Conservation (phyloP, 1,140 invertebrate genomes). For the Dryas iulia region DNA sequence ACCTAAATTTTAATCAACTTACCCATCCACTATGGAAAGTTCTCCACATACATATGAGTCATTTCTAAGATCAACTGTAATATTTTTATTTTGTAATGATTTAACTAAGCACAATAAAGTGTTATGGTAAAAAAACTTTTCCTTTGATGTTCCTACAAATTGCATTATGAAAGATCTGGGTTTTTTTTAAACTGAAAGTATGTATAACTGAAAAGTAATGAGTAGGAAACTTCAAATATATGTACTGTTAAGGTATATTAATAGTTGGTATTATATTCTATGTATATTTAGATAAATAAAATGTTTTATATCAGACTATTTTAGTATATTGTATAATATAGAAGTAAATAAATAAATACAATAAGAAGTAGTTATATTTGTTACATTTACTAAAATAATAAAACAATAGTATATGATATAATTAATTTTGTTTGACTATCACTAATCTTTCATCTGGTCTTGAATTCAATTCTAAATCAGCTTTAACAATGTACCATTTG, state of each 20-base stretch:
- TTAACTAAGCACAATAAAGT: slow-evolving; percentile 82
- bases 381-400: slow-evolving; percentile 6
- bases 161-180: slow-evolving; percentile 17
- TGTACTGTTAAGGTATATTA: too few relatives aligned
- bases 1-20: slow-evolving; percentile 38
- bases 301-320: background rate
- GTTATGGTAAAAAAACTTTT: slow-evolving; percentile 81
- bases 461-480: slow-evolving; percentile 80
- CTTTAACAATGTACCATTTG: slow-evolving; percentile 74
- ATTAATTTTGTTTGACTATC: slow-evolving; percentile 52
- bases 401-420: background rate
- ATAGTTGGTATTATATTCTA: too few relatives aligned
- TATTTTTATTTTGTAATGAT: slow-evolving; percentile 82
- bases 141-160: slow-evolving; percentile 66
- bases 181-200: background rate
- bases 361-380: slow-evolving; percentile 1
- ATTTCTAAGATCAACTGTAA: slow-evolving; percentile 85
- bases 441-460: slow-evolving; percentile 75
- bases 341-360: background rate
- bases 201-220: background rate
- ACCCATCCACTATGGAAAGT: slow-evolving; percentile 83
- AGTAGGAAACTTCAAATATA: background rate
- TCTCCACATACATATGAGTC: slow-evolving; percentile 82
- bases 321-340: background rate
- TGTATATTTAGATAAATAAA: background rate